phyloP scores from a whole-genome alignment of 1,140 invertebrate genomes.

The Diplogasteroides magnus region DNA sequence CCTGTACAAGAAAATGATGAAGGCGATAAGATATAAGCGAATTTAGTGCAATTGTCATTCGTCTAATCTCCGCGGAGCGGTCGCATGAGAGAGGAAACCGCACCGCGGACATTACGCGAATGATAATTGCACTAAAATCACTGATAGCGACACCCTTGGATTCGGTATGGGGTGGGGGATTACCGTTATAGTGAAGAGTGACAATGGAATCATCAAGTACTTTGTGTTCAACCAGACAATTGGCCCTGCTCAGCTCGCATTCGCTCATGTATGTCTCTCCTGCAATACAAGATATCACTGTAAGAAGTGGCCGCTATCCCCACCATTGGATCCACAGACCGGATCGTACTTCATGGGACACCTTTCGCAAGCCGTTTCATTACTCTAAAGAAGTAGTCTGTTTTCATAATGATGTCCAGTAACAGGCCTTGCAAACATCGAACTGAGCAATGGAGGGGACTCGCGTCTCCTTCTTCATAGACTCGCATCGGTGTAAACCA shows the following conservation, averaged over 20 bases:
- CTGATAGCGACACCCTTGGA: not conserved
- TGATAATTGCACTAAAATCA: too few relatives aligned
- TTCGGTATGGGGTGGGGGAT: not conserved
- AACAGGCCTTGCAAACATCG: slow-evolving; percentile 31
- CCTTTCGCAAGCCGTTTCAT: slow-evolving; percentile 13
- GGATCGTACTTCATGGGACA: slow-evolving; percentile 39
- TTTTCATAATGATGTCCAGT: too few relatives aligned
- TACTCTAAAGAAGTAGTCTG: too few relatives aligned
- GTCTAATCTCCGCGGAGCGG: too few relatives aligned
- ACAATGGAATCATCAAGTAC: slow-evolving; percentile 5
- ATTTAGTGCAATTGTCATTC: too few relatives aligned
- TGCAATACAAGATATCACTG: slow-evolving; percentile 14
- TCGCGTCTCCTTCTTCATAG: slow-evolving; percentile 17
- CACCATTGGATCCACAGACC: slow-evolving; percentile 42
- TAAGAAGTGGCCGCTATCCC: slow-evolving; percentile 7
- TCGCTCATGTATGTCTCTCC: slow-evolving; percentile 38
- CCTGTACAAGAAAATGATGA: slow-evolving; percentile 13
- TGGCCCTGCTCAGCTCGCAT: slow-evolving; percentile 32
- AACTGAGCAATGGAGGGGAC: slow-evolving; percentile 39
- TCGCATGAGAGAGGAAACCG: slow-evolving; percentile 9
- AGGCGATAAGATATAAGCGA: too few relatives aligned
- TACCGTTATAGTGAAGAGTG: slow-evolving; percentile 36
- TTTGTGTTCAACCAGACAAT: slow-evolving; percentile 27
- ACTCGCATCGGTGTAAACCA: slow-evolving; percentile 35
- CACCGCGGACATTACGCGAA: too few relatives aligned